Base-by-base conservation (phyloP, 2,113 vertebrate genomes). In the Phyllopteryx taeniolatus region DNA sequence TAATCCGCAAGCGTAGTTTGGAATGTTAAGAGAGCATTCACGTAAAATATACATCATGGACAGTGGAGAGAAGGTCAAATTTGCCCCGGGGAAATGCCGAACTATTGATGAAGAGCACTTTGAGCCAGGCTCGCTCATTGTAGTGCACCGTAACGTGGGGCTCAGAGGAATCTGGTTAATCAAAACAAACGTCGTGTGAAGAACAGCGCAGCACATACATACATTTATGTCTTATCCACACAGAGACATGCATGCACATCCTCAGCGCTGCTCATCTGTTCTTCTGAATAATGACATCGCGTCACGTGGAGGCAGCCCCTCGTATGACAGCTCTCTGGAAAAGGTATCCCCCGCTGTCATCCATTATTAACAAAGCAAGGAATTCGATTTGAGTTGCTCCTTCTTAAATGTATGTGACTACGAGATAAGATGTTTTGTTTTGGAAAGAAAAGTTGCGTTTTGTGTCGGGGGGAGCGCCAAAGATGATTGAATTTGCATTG, bases 311-410 rank as follows among this genome's bases (percentile, higher is more conserved):
- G 35, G 43, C 31, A 59, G 43, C 12, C 68, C 75, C 11, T 73
- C 66, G 35, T 19, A 4, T 64, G 77, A 70, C 70, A 79, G 79
- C 68, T 51, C 3, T 27, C 15, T 75, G 79, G 42, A 64, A 69
- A 56, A 78, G 31, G 57, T 51, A 64, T 79, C 76, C 76, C 33
- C 73, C 79, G 80, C 77, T 63, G 73, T 86, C 77, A 81, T 80
- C 62, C 19, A n/a, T 64, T 59, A 75, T 76, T 74, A 31, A 72
- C 61, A 78, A 71, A 62, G 62, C 1, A n/a, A 46, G 3, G 60
- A 63, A 46, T 65, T 56, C 62, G 1, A 64, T 57, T 68, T 78
- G 68, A 68, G 63, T 72, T 64, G 60, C 9, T 8, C 62, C 35
- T 71, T 82, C 75, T 81, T 46, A 80, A 70, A 81, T 76, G 33